A percentile compares a stretch with the other conserved stretches of the same genome.
These are phyloP conservation scores for Choreutis nemorana DNA, from an alignment of 2,888 invertebrate species.

Conservation along the genomic window DNA sequence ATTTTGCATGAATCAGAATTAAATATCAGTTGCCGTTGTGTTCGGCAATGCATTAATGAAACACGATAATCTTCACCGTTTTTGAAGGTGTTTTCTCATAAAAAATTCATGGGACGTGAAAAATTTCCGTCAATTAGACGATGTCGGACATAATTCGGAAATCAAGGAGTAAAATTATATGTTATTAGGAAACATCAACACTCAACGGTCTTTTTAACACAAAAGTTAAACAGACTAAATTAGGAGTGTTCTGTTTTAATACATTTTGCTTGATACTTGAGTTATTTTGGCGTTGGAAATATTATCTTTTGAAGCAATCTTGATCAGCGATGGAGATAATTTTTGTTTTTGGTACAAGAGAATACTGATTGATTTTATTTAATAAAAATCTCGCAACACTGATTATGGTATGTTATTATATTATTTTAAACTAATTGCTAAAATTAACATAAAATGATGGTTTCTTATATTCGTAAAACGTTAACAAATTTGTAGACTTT, in stretches of 20 bases:
- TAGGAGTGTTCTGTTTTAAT: constrained; percentile 56
- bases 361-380: too few relatives aligned
- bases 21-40: too few relatives aligned
- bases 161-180: constrained; percentile 57
- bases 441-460: too few relatives aligned
- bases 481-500: too few relatives aligned
- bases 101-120: constrained; percentile 43
- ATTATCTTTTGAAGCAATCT: constrained; percentile 42
- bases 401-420: too few relatives aligned
- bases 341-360: constrained; percentile 28
- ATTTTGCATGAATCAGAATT: too few relatives aligned
- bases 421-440: too few relatives aligned
- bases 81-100: too few relatives aligned
- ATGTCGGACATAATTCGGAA: constrained; percentile 52
- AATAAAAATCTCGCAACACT: constrained; percentile 17
- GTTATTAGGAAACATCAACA: constrained; percentile 62
- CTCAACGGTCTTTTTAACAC: constrained; percentile 53
- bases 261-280: constrained; percentile 51
- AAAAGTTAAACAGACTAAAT: constrained; percentile 61
- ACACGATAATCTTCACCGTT: too few relatives aligned
- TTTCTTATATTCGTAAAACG: too few relatives aligned
- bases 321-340: constrained; percentile 43
- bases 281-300: constrained; percentile 41
- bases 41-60: too few relatives aligned
- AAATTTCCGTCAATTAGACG: constrained; percentile 42